These are phyloP conservation scores for Ylistrum balloti DNA, from an alignment of 1,140 invertebrate genomes.

Conservation along the genomic window DNA sequence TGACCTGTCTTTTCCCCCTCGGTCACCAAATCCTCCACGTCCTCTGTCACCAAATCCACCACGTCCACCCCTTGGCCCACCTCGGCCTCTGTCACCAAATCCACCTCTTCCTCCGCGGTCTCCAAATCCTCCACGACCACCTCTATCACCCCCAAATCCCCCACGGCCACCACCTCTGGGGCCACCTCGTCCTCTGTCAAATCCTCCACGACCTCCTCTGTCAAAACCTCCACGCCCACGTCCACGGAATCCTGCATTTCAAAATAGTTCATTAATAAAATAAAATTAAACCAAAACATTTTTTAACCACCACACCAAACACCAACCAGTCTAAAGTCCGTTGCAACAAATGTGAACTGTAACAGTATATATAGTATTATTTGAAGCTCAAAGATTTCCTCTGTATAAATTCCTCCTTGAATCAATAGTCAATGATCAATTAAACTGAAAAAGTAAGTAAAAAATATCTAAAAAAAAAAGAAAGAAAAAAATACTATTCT, in stretches of 20 bases:
- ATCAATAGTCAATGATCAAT: too few species aligned
- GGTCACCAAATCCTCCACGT: not conserved
- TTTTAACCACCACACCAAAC: too few species aligned
- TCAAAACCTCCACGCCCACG: not conserved
- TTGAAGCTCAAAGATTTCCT: too few species aligned
- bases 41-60: not conserved
- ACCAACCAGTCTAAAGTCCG: too few species aligned
- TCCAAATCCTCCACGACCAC: not conserved
- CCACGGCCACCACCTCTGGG: not conserved
- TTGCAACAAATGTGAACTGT: too few species aligned
- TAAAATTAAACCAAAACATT: too few species aligned
- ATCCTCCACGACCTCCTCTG: not conserved
- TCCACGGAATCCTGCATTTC: not conserved
- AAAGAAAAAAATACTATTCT: too few species aligned
- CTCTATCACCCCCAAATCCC: not conserved
- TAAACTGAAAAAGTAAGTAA: too few species aligned
- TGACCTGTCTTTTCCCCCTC: not conserved
- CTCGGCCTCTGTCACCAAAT: not conserved
- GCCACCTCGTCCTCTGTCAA: not conserved
- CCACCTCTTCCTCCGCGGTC: not conserved
- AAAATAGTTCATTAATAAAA: too few species aligned
- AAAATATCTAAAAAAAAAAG: too few species aligned
- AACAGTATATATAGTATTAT: too few species aligned
- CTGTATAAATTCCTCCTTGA: too few species aligned
- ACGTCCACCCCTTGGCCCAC: not conserved